These are phyloP conservation scores for Phenganax marumi DNA, from an alignment of 92 coral and sea anemone genomes.

Conservation along the genomic window DNA sequence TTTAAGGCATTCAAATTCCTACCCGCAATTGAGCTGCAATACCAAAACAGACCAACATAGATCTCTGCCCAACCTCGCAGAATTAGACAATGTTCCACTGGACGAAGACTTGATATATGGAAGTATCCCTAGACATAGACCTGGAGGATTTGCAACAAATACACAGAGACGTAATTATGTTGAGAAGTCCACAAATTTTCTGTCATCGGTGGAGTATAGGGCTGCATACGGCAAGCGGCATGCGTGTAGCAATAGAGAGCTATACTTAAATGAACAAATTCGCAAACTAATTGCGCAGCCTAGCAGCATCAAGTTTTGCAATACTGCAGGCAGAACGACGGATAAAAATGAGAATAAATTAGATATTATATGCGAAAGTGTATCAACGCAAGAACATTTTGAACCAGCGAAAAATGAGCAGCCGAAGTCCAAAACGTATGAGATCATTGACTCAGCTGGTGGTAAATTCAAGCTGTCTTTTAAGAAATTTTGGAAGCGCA, in stretches of 20 bases:
- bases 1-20: slow-evolving; percentile 69
- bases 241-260: slow-evolving; percentile 10
- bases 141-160: neutral
- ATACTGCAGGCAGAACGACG: neutral
- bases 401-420: slow-evolving; percentile 17
- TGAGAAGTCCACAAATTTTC: slow-evolving; percentile 1
- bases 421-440: slow-evolving; percentile 15
- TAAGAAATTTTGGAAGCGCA: slow-evolving; percentile 29
- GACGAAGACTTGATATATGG: slow-evolving; percentile 66
- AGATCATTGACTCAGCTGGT: slow-evolving; percentile 28
- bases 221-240: slow-evolving; percentile 35
- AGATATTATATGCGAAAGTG: slow-evolving; percentile 15
- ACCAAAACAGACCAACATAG: slow-evolving; percentile 72
- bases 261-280: slow-evolving; percentile 30
- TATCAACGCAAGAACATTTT: slow-evolving; percentile 9
- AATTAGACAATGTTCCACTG: slow-evolving; percentile 68
- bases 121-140: slow-evolving; percentile 9
- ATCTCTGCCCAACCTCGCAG: slow-evolving; percentile 73
- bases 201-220: slow-evolving; percentile 34
- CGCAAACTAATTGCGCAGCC: slow-evolving; percentile 37
- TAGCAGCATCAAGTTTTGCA: slow-evolving; percentile 24
- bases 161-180: neutral
- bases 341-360: slow-evolving; percentile 17
- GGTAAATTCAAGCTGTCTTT: slow-evolving; percentile 35
- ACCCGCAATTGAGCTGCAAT: slow-evolving; percentile 67